Percentiles rank a stretch among this genome's conserved stretches.
Conservation (phyloP, 2,113 vertebrate genomes). For the Oncorhynchus masou region DNA sequence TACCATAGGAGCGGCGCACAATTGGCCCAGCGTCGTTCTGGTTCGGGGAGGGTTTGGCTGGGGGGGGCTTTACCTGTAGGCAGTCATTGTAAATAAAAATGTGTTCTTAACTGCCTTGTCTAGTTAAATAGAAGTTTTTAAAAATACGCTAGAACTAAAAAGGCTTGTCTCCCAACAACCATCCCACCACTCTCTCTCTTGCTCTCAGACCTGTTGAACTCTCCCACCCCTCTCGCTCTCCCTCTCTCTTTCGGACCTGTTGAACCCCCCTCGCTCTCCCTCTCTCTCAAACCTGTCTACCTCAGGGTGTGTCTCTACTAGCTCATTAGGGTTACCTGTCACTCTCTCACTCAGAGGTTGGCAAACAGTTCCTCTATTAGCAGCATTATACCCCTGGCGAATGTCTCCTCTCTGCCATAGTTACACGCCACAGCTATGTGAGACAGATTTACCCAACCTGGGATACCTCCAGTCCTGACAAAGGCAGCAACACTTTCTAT, state of each 20-base stretch:
- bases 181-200: not conserved
- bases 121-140: too few species aligned
- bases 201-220: conserved; percentile 1
- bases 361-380: conserved; percentile 56
- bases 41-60: too few species aligned
- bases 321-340: conserved; percentile 61
- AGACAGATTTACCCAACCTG: not conserved
- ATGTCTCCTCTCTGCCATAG: conserved; percentile 46
- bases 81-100: too few species aligned
- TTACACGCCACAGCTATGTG: conserved; percentile 14
- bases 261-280: not conserved
- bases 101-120: too few species aligned
- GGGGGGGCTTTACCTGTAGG: too few species aligned
- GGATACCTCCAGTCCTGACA: not conserved
- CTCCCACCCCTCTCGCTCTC: not conserved
- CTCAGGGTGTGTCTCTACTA: conserved; percentile 37
- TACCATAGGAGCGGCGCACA: too few species aligned
- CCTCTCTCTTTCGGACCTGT: not conserved
- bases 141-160: conserved; percentile 5
- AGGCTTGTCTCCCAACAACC: not conserved
- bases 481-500: not conserved
- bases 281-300: not conserved
- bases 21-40: too few species aligned
- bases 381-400: conserved; percentile 42
- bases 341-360: conserved; percentile 58